A percentile compares a stretch with the other conserved stretches of the same genome.
Evolutionary conservation across 2,888 invertebrate species (phyloP).

Genomic region (Parnassius mnemosyne): DNA sequence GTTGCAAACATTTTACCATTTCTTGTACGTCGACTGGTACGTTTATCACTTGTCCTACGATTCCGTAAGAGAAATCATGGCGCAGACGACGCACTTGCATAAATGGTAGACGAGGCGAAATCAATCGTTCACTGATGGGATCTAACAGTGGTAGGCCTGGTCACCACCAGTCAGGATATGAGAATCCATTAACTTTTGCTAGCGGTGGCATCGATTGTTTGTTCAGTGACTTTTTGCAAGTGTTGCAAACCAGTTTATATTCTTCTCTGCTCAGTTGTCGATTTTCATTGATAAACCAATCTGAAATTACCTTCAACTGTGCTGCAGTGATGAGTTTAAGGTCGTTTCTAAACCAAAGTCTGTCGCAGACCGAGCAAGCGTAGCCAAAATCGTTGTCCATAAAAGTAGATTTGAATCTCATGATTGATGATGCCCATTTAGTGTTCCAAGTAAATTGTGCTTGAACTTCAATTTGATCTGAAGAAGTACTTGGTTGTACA

Average conservation of each 20-base stretch:
- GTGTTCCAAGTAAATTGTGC: no score
- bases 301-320: constrained; percentile 43
- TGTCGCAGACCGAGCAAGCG: constrained; percentile 46
- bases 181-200: constrained; percentile 45
- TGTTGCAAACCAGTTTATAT: constrained; percentile 35
- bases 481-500: constrained; percentile 1
- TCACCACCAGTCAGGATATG: constrained; percentile 45
- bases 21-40: constrained; percentile 21
- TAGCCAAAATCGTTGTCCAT: constrained; percentile 46
- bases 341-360: constrained; percentile 50
- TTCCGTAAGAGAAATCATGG: constrained; percentile 45
- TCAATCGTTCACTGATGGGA: constrained; percentile 45
- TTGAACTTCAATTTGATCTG: no score
- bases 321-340: constrained; percentile 45
- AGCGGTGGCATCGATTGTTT: constrained; percentile 36
- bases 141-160: constrained; percentile 42
- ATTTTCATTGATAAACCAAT: constrained; percentile 35
- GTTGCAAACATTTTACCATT: no score
- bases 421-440: no score
- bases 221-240: constrained; percentile 39
- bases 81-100: constrained; percentile 49
- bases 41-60: constrained; percentile 33
- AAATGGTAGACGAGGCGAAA: constrained; percentile 47
- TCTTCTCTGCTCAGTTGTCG: constrained; percentile 6
- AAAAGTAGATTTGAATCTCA: constrained; percentile 20